phyloP scores from a whole-genome alignment of 2,888 invertebrate species.

The Tetragonula carbonaria region DNA sequence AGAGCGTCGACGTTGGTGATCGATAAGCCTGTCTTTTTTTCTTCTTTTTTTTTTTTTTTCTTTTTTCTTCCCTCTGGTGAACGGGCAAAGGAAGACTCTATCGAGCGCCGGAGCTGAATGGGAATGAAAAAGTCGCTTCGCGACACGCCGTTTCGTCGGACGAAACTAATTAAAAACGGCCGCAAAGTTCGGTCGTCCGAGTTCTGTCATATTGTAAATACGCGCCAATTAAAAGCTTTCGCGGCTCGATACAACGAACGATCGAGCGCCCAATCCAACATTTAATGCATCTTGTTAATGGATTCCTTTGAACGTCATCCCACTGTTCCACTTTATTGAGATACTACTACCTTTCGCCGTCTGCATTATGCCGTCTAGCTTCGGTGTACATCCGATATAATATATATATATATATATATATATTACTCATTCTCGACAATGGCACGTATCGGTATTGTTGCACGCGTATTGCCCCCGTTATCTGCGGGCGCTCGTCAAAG shows the following conservation, averaged over 20 bases:
- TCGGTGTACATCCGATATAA: background rate
- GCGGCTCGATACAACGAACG: background rate
- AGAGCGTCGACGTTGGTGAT: slow-evolving; percentile 8
- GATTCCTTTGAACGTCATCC: background rate
- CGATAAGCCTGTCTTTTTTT: slow-evolving; percentile 18
- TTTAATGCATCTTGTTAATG: background rate
- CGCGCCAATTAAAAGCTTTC: background rate
- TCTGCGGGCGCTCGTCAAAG: background rate
- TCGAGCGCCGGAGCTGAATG: background rate
- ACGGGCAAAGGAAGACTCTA: background rate
- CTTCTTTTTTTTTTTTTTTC: background rate
- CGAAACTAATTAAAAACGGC: background rate
- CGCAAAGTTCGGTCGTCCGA: background rate
- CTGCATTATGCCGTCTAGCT: background rate
- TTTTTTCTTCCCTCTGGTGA: background rate
- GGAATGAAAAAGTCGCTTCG: slow-evolving; percentile 8
- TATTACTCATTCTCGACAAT: background rate
- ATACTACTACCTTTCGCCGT: slow-evolving; percentile 20
- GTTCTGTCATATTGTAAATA: background rate
- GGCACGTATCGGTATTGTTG: slow-evolving; percentile 1
- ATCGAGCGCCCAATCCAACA: background rate
- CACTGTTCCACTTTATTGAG: slow-evolving; percentile 10
- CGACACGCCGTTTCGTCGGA: background rate
- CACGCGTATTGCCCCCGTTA: background rate
- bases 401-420: too few relatives aligned